Evolutionary conservation across 2,888 invertebrate genomes (phyloP).

Genomic region (Pycnomerus fuliginosus): DNA sequence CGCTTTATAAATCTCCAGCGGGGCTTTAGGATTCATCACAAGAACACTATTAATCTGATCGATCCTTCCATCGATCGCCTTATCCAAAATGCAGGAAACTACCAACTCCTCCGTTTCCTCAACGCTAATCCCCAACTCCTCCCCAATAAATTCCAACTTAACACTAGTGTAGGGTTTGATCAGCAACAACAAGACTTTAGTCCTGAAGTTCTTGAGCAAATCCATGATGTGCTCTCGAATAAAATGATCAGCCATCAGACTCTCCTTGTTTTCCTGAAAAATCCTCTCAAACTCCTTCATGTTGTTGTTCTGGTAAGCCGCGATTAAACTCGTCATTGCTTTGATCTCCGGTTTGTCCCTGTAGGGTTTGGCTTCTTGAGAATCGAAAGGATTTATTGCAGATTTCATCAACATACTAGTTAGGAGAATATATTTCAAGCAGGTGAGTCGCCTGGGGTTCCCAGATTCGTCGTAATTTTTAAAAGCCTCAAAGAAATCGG

Average conservation of each 20-base stretch:
- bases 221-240: constrained; percentile 97
- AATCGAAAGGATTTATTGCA: constrained; percentile 98
- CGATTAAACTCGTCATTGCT: constrained; percentile 97
- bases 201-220: constrained; percentile 88
- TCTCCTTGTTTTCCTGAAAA: constrained; percentile 75
- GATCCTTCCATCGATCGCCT: constrained; percentile 78
- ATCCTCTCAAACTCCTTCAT: constrained; percentile 97
- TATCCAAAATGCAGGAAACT: constrained; percentile 95
- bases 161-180: constrained; percentile 97
- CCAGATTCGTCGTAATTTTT: constrained; percentile 99
- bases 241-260: constrained; percentile 95
- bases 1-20: constrained; percentile 79
- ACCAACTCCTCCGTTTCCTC: constrained; percentile 92
- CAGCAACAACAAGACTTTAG: constrained; percentile 91
- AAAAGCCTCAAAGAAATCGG: constrained; percentile 99
- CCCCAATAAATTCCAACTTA: constrained; percentile 93
- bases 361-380: constrained; percentile 99
- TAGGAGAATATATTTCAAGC: constrained; percentile 91
- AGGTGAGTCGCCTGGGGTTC: constrained; percentile 91
- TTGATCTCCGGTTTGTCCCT: constrained; percentile 98
- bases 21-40: constrained; percentile 66
- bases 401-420: constrained; percentile 99
- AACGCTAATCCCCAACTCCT: constrained; percentile 86
- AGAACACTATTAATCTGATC: constrained; percentile 92
- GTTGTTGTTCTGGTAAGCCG: constrained; percentile 95